These are phyloP conservation scores for Anthoscopus minutus DNA, from an alignment of 2,113 vertebrate genomes.

Conservation along the genomic window DNA sequence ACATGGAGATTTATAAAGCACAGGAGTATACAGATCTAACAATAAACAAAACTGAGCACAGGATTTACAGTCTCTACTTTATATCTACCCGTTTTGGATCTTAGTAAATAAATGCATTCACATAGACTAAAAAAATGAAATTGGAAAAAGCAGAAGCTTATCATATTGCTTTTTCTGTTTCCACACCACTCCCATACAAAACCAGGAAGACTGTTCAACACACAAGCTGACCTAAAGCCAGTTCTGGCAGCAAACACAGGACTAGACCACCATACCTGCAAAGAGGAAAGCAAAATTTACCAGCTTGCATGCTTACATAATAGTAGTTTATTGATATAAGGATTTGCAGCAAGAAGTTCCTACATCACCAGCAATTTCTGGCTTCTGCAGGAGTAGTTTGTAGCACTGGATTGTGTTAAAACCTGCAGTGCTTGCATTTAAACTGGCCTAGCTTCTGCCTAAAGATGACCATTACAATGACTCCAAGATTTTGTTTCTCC, in stretches of 20 bases:
- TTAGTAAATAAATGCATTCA: neutral
- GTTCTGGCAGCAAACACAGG: neutral
- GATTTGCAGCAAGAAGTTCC: neutral
- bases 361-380: neutral
- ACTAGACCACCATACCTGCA: neutral
- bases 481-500: neutral
- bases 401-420: neutral
- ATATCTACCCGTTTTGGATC: neutral
- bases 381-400: neutral
- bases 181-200: neutral
- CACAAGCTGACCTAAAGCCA: neutral
- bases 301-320: neutral
- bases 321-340: neutral
- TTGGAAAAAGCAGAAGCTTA: neutral
- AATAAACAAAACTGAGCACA: neutral
- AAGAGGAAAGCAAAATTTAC: neutral
- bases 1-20: neutral
- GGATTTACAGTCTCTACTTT: neutral
- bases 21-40: neutral
- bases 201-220: neutral
- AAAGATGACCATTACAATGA: neutral
- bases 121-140: neutral
- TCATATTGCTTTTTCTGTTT: neutral
- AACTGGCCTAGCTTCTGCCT: neutral
- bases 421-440: neutral